These are phyloP conservation scores for Meandrina meandrites DNA, from an alignment of 92 coral and sea anemone genomes.

Conservation along the genomic window DNA sequence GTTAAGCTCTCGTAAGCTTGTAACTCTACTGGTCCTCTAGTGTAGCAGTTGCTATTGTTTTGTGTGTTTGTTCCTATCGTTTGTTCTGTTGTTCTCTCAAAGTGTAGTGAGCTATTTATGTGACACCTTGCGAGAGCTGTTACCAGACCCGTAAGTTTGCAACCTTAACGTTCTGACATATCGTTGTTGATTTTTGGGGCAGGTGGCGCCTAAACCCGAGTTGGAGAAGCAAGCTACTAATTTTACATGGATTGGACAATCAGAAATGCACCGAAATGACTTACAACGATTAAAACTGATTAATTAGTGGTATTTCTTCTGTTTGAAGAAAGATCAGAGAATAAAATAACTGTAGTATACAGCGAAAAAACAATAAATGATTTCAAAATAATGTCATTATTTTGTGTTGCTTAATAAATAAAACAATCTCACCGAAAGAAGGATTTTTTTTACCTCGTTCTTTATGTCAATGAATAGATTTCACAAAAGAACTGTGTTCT, in stretches of 20 bases:
- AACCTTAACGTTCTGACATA: neutral
- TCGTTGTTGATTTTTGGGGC: neutral
- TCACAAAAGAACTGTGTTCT: neutral
- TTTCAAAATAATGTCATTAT: neutral
- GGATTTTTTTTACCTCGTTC: neutral
- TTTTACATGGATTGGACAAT: slow-evolving; percentile 2
- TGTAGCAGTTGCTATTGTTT: too few relatives aligned
- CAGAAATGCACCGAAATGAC: too few relatives aligned
- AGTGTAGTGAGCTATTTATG: too few relatives aligned
- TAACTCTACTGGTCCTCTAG: too few relatives aligned
- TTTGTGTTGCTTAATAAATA: neutral
- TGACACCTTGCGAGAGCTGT: too few relatives aligned
- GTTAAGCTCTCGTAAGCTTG: too few relatives aligned
- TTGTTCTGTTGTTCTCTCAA: too few relatives aligned
- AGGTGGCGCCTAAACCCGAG: neutral
- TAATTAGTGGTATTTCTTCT: neutral
- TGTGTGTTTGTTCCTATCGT: too few relatives aligned
- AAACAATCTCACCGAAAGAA: neutral
- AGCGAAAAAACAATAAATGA: neutral
- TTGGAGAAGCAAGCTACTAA: neutral
- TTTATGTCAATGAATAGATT: neutral
- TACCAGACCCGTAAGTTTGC: neutral
- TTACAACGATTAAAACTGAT: neutral
- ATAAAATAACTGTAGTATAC: neutral
- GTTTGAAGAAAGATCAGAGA: neutral